Percentiles rank a stretch among this genome's conserved stretches.
Evolutionary conservation across 2,113 vertebrate species (phyloP).

Genomic region (Lipophrys pholis): DNA sequence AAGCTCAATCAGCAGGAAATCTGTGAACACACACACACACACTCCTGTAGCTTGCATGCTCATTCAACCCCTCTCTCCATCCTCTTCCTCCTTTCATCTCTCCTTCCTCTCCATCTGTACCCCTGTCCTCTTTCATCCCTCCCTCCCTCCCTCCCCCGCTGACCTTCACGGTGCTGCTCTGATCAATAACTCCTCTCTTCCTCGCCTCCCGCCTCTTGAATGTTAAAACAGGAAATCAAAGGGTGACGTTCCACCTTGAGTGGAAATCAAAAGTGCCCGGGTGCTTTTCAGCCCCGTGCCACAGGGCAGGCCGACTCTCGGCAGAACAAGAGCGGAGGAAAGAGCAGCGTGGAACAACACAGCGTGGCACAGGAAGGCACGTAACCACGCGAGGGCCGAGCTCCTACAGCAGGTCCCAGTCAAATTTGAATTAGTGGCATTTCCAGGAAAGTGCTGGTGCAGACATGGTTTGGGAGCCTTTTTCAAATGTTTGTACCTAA

Average conservation of each 20-base stretch:
- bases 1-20: conserved; percentile 77
- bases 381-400: neutral
- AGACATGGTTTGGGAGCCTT: neutral
- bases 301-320: conserved; percentile 65
- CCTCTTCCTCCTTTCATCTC: conserved; percentile 74
- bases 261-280: conserved; percentile 97
- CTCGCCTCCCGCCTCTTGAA: conserved; percentile 85
- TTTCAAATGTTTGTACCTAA: no score
- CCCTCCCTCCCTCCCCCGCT: conserved; percentile 70
- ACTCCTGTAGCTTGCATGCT: conserved; percentile 62
- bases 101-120: conserved; percentile 58
- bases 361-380: conserved; percentile 14
- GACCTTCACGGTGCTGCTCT: conserved; percentile 92
- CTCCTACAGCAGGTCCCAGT: conserved; percentile 7
- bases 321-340: conserved; percentile 51
- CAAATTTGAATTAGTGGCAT: neutral
- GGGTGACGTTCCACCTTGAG: conserved; percentile 93
- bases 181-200: conserved; percentile 92
- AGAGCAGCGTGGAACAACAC: conserved; percentile 53
- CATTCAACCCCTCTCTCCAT: conserved; percentile 70
- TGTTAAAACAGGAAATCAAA: conserved; percentile 95
- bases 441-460: neutral
- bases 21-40: conserved; percentile 44
- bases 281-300: conserved; percentile 83
- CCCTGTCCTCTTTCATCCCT: conserved; percentile 72